These are phyloP conservation scores for Prenolepis imparis DNA, from an alignment of 2,888 invertebrate species.

Conservation along the genomic window DNA sequence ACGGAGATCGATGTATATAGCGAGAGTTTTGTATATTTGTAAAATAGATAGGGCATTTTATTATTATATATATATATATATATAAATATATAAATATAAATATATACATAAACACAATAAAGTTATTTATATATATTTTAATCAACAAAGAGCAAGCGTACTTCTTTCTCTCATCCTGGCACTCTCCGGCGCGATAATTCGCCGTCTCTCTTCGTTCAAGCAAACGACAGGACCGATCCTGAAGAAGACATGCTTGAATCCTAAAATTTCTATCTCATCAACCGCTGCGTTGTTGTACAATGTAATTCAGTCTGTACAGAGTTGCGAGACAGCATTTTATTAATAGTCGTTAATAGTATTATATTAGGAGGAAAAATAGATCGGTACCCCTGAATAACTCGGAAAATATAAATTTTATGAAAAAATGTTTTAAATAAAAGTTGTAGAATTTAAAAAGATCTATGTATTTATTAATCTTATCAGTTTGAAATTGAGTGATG, in stretches of 20 bases:
- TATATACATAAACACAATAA: conserved; percentile 79
- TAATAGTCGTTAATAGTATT: conserved; percentile 35
- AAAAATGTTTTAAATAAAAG: no score
- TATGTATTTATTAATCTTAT: no score
- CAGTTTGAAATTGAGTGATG: no score
- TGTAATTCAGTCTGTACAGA: conserved; percentile 41
- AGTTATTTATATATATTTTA: conserved; percentile 84
- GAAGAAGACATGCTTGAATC: conserved; percentile 33
- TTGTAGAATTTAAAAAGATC: no score
- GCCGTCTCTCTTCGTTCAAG: conserved; percentile 25
- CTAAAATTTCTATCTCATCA: conserved; percentile 59
- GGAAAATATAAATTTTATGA: no score
- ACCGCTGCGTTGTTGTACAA: conserved; percentile 63
- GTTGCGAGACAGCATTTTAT: conserved; percentile 50
- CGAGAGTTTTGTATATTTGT: conserved; percentile 83
- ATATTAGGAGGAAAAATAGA: no score
- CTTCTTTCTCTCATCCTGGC: conserved; percentile 55
- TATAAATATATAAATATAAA: conserved; percentile 10
- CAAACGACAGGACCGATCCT: neutral
- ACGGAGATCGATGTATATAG: conserved; percentile 81
- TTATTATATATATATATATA: conserved; percentile 71
- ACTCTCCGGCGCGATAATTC: conserved; percentile 15
- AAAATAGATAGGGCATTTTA: conserved; percentile 84
- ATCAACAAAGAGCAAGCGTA: conserved; percentile 73
- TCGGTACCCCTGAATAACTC: no score